Evolutionary conservation across 2,113 vertebrate species (phyloP).

Genomic region (Riparia riparia): DNA sequence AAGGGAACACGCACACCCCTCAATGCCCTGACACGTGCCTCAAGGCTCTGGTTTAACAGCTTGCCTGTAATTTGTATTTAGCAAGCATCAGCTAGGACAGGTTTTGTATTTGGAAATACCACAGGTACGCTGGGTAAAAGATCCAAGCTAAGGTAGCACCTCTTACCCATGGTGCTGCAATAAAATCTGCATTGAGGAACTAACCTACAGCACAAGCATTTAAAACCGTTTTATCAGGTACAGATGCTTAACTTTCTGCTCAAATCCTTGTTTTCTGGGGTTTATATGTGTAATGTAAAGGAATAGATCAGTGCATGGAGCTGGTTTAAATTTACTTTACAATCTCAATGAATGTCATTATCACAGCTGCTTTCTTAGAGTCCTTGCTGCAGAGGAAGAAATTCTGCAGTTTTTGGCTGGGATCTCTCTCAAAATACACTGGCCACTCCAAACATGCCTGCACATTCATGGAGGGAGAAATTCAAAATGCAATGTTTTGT

Average conservation of each 20-base stretch:
- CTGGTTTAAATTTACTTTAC: background rate
- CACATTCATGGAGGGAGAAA: background rate
- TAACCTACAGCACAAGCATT: background rate
- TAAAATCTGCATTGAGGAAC: background rate
- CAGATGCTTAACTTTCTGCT: background rate
- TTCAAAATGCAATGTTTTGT: background rate
- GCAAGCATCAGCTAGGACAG: background rate
- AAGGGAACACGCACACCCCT: background rate
- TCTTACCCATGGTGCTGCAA: background rate
- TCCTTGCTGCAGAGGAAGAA: background rate
- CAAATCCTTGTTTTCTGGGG: background rate
- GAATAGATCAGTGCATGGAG: background rate
- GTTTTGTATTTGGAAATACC: background rate
- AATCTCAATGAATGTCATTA: background rate
- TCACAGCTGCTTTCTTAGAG: background rate
- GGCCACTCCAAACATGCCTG: background rate
- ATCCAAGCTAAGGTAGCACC: background rate
- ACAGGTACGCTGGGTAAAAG: background rate
- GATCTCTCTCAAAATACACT: background rate
- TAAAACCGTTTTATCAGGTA: background rate
- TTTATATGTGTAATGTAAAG: background rate
- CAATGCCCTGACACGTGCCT: conserved; percentile 25
- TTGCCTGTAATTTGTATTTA: background rate
- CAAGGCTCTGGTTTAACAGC: conserved; percentile 25
- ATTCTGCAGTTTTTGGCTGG: background rate